phyloP scores from a whole-genome alignment of 35 echinoderm and acorn worm species.

The Heliocidaris tuberculata region DNA sequence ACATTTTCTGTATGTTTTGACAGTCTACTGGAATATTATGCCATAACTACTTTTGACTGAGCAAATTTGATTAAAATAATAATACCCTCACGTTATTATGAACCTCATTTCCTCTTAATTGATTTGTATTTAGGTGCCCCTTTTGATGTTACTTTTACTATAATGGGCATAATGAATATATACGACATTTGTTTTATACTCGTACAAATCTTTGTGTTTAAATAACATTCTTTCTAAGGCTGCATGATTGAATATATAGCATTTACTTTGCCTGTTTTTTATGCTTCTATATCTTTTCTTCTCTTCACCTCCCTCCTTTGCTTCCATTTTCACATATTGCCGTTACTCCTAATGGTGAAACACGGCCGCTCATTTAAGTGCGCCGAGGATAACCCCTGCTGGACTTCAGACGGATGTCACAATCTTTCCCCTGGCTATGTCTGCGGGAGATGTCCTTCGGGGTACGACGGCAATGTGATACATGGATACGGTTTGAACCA shows the following conservation, averaged over 20 bases:
- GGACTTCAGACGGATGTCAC: slow-evolving; percentile 58
- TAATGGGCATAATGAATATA: no score
- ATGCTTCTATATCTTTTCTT: no score
- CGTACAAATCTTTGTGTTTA: no score
- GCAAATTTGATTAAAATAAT: no score
- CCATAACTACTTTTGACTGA: no score
- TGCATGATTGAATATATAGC: background rate
- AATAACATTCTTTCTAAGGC: background rate
- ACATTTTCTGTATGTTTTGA: background rate
- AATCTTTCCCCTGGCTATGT: slow-evolving; percentile 80
- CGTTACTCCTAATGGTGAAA: background rate
- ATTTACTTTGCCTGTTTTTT: no score
- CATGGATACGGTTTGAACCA: slow-evolving; percentile 89
- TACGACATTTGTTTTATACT: no score
- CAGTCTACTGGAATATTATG: background rate
- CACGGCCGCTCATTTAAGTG: slow-evolving; percentile 43
- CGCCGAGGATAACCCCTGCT: slow-evolving; percentile 69
- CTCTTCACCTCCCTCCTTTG: background rate
- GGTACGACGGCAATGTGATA: slow-evolving; percentile 67
- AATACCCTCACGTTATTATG: no score
- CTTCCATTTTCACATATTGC: background rate
- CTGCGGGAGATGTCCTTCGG: slow-evolving; percentile 74
- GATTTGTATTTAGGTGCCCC: no score
- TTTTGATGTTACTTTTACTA: no score
- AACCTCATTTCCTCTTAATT: no score